Percentiles rank a stretch among this genome's conserved stretches.
These are phyloP conservation scores for Dryobates pubescens DNA, from an alignment of 2,797 vertebrate species.

Conservation along the genomic window DNA sequence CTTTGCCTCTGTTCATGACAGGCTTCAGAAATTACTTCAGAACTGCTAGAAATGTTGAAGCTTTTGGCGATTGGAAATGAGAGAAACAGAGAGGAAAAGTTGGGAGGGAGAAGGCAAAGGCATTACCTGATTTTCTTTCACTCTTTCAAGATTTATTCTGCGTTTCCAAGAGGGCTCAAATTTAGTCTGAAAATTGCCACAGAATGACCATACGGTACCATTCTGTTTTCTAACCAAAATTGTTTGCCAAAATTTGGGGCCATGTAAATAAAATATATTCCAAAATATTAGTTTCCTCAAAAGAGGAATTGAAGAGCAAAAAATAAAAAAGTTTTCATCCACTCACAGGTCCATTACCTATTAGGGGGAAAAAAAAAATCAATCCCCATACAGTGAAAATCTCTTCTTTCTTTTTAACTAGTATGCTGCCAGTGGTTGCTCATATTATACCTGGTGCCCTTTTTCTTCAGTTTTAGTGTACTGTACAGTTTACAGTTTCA, in stretches of 20 bases:
- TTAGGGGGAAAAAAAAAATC: neutral
- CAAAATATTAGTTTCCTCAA: neutral
- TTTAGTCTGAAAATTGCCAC: neutral
- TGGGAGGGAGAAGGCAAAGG: neutral
- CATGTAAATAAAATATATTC: neutral
- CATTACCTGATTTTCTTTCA: neutral
- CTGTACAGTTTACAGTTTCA: neutral
- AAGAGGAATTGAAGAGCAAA: neutral
- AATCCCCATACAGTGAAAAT: neutral
- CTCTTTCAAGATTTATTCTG: neutral
- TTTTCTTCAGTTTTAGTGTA: neutral
- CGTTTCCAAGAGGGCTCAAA: neutral
- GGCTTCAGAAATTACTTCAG: neutral
- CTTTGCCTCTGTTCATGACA: rapidly evolving
- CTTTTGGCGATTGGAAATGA: neutral
- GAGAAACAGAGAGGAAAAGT: neutral
- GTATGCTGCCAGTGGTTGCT: neutral
- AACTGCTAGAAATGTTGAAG: neutral
- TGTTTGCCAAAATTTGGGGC: neutral
- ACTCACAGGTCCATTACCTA: neutral
- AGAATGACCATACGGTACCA: neutral
- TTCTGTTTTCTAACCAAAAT: neutral
- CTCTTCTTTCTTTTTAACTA: neutral
- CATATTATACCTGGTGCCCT: neutral
- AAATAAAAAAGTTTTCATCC: neutral